Evolutionary conservation across 2,888 invertebrate species (phyloP).

Genomic region (Hoplodrina ambigua): DNA sequence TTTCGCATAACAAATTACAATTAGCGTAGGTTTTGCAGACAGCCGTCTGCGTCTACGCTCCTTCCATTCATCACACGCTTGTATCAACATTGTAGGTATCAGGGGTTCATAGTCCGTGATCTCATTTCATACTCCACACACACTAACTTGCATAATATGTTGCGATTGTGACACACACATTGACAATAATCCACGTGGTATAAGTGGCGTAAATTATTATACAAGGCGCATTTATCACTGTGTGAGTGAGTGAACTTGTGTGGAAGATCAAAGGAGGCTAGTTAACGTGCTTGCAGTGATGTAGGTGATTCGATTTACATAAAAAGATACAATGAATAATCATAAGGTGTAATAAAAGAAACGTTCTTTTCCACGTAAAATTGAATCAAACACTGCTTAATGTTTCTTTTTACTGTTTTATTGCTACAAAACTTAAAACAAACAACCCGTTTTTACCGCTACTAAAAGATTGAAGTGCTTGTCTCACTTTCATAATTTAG

Average conservation of each 20-base stretch:
- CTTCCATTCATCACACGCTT: constrained; percentile 59
- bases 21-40: constrained; percentile 17
- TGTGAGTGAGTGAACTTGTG: constrained; percentile 51
- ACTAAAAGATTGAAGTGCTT: no score
- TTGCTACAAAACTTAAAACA: neutral
- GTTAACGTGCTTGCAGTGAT: constrained; percentile 35
- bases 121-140: constrained; percentile 63
- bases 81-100: constrained; percentile 53
- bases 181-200: constrained; percentile 50
- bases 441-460: neutral
- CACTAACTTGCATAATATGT: constrained; percentile 11
- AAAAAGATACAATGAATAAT: neutral
- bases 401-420: neutral
- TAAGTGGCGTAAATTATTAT: constrained; percentile 58
- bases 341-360: neutral
- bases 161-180: constrained; percentile 31
- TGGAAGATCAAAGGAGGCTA: constrained; percentile 57
- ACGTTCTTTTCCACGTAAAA: neutral
- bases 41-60: constrained; percentile 24
- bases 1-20: constrained; percentile 12
- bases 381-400: neutral
- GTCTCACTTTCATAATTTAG: no score
- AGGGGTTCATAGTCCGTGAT: constrained; percentile 71
- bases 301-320: neutral
- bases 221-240: constrained; percentile 51